Base-by-base conservation (phyloP, 2,888 invertebrate genomes). In the Sialis lutaria region DNA sequence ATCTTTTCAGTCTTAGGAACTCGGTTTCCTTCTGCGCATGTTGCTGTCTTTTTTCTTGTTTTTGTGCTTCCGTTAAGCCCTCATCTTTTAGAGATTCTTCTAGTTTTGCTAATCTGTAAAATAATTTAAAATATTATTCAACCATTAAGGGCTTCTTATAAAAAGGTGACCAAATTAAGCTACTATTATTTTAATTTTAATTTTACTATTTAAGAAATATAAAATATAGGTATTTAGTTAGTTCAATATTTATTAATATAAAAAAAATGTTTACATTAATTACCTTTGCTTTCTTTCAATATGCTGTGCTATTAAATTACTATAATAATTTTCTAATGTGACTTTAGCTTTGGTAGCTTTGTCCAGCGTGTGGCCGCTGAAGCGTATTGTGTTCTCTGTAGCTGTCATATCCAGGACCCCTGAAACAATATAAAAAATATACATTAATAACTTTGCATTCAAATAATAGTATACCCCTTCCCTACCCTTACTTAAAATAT, bases 1-100 rank as follows among this genome's bases (percentile, higher is more conserved):
- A 91, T 53, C 97, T 74, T 67, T 97, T 97, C 55, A 97, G 75
- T 55, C 97, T 79, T 53, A 98, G 78, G 68, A 96, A 98, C 69
- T 98, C 97, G 9, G 97, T 97, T 69, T 99, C 98, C 65, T 97
- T 97, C 63, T 91, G 86, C 50, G 96, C 95, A 73, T 98, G 97
- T 60, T 92, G 91, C 60, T 85, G 78, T 55, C 97, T 75, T 64
- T 89, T 88, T 65, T 91, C 93, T 62, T 88, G 87, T 65, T 91
- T 92, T 68, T 96, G 93, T 59, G 88, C 84, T 64, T 95, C 95
- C 50, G 88, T 82, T 49, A 96, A 75, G 51, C 88, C 90, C 61
- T 97, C 95, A 66, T 95, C 93, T 67, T 89, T 90, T 69, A 98
- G 79, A 52, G 92, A 85, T 68, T 96, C 92, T 69, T 98, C 98